Evolutionary conservation across 2,113 vertebrate species (phyloP).

Genomic region (Macrotis lagotis): DNA sequence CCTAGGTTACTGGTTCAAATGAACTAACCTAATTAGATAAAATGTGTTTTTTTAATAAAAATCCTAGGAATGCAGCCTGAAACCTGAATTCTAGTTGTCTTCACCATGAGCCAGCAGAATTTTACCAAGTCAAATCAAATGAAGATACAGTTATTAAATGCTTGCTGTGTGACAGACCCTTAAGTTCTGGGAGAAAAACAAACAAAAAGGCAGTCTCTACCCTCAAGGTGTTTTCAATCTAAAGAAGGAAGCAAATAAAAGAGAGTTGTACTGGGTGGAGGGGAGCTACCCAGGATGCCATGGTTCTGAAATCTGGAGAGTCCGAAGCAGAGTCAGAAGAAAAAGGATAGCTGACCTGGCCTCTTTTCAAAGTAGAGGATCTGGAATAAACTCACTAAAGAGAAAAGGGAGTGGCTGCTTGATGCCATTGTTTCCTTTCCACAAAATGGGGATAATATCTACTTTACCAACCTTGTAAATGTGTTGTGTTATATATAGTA

Average conservation of each 20-base stretch:
- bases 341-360: neutral
- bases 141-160: neutral
- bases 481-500: neutral
- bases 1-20: neutral
- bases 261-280: neutral
- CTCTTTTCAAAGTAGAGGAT: neutral
- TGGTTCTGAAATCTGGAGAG: neutral
- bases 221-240: neutral
- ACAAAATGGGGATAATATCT: neutral
- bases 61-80: neutral
- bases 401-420: neutral
- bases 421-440: neutral
- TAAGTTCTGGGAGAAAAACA: neutral
- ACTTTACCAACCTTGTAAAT: neutral
- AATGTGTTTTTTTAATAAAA: neutral
- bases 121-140: neutral
- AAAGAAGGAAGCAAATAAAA: neutral
- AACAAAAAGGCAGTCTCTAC: neutral
- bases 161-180: neutral
- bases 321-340: neutral
- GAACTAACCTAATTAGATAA: neutral
- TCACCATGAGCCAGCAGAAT: neutral
- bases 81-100: neutral
- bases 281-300: neutral
- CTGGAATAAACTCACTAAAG: neutral